Evolutionary conservation across 2,888 invertebrate genomes (phyloP), one percentile per base, ranked within the genome.

Genomic region (Acrobasis repandana): DNA sequence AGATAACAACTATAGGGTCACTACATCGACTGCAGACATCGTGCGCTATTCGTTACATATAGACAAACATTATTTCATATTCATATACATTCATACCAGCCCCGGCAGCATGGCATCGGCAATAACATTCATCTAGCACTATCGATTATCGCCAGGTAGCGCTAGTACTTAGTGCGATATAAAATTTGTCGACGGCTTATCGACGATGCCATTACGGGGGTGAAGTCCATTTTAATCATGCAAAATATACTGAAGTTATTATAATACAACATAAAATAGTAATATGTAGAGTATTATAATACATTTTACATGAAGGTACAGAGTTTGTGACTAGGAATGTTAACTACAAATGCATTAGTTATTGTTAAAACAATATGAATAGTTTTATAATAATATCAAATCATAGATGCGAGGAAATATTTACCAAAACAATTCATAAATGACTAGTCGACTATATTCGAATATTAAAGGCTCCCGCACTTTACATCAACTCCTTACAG

Each of bases 321-420:
- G 18, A 63, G 64, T 18, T 60, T 61, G 68, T 65, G 73, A 77
- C 77, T 79, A 82, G 85, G 85, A 85, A 85, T 85, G 82, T 80
- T 71, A 77, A 74, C 73, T 75, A 75, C 73, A 81, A 81, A 83
- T 80, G 80, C 81, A 65, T 63, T 33, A 28, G 28, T 48, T 20
- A 56, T 47, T 56, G 28, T 56, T 11, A 10, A 9, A 33, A 34
- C 9, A 52, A n/a, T n/a, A 36, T 54, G 15, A 36, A 15, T 15
- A 16, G 9, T 20, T 47, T 33, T 18, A n/a, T 15, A 28, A 33
- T n/a, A 1, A 28, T 47, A 57, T 47, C 28, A 18, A 57, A 15
- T 43, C n/a, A 43, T 43, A 43, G 43, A 43, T 57, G 46, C 33
- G 43, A 47, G 11, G 46, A 16, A 46, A 18, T 18, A 36, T 49